Evolutionary conservation across 2,113 vertebrate species (phyloP), one percentile per base, ranked within the genome.

Genomic region (Pygoscelis adeliae): DNA sequence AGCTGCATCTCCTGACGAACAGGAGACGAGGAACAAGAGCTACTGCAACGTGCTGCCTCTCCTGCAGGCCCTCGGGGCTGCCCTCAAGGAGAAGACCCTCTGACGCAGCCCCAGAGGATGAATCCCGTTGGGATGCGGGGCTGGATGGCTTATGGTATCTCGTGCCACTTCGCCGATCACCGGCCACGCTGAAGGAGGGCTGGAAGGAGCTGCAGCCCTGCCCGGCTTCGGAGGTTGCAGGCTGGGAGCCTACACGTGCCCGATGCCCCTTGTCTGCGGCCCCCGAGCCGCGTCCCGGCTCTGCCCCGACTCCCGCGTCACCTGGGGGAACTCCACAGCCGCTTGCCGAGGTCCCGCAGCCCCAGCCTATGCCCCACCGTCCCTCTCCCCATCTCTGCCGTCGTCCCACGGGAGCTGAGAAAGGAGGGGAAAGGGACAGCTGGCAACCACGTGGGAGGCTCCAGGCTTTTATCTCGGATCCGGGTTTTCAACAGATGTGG

Each of bases 181-280:
- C 4, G 7, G 61, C 34, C 50, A 6, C 1, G 0, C 38, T 40
- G 26, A 26, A 0, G 0, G 8, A 12, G 18, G 40, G 62, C 40
- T 55, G 72, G 40, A 47, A 40, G 78, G 59, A 44, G 82, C 27
- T 42, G 62, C 47, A 66, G 77, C 83, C 55, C 84, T n/a, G 63
- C 52, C 38, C 3, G 23, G 83, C 59, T 55, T 36, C 0, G 4
- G 49, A 21, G 26, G 22, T 58, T 65, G 77, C 77, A 15, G 40
- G 46, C 32, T 84, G 66, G 65, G 27, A 80, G 34, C 29, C 46
- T 36, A 5, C n/a, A 19, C 0, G 0, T 50, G 44, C 61, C 69
- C 14, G 0, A 2, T 19, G 50, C 1, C 22, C 58, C 63, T 23
- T 10, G 13, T 3, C 25, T 18, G 50, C 1, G 5, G 36, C 21